A percentile compares a stretch with the other conserved stretches of the same genome.
Evolutionary conservation across 2,888 invertebrate genomes (phyloP).

Genomic region (Zeuzera pyrina): DNA sequence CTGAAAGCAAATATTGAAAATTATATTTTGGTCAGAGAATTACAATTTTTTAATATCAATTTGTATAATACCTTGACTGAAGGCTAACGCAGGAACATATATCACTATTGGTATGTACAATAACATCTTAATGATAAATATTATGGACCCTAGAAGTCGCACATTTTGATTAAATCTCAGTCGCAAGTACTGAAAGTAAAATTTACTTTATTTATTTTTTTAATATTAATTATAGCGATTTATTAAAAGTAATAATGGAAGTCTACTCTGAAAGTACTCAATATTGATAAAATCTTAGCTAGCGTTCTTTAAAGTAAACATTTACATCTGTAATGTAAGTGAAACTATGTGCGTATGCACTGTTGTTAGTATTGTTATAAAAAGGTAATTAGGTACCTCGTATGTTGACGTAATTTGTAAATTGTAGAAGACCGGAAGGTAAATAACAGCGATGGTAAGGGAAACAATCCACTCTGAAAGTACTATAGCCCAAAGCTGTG

Average conservation of each 20-base stretch:
- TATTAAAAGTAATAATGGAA: too few relatives aligned
- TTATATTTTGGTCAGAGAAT: background rate
- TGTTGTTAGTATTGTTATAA: too few relatives aligned
- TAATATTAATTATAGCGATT: too few relatives aligned
- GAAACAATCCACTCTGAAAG: slow-evolving; percentile 78
- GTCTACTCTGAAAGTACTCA: too few relatives aligned
- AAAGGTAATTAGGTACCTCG: slow-evolving; percentile 73
- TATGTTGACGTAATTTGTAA: slow-evolving; percentile 83
- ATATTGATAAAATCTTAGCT: too few relatives aligned
- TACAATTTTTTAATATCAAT: background rate
- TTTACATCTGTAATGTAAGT: too few relatives aligned
- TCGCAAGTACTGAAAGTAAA: slow-evolving; percentile 76
- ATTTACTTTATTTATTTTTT: too few relatives aligned
- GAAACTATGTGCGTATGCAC: too few relatives aligned
- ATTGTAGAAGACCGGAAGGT: slow-evolving; percentile 82
- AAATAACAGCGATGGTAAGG: slow-evolving; percentile 76
- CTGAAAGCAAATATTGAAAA: slow-evolving; percentile 57
- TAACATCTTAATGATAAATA: slow-evolving; percentile 82
- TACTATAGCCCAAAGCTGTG: slow-evolving; percentile 79
- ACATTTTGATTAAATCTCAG: slow-evolving; percentile 79
- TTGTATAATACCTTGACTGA: slow-evolving; percentile 78
- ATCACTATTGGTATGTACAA: slow-evolving; percentile 88
- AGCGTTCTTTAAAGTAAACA: too few relatives aligned
- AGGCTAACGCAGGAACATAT: slow-evolving; percentile 90
- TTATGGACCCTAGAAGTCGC: slow-evolving; percentile 76